Evolutionary conservation across 2,888 invertebrate genomes (phyloP), one percentile per base, ranked within the genome.

Genomic region (Aporophyla lueneburgensis): DNA sequence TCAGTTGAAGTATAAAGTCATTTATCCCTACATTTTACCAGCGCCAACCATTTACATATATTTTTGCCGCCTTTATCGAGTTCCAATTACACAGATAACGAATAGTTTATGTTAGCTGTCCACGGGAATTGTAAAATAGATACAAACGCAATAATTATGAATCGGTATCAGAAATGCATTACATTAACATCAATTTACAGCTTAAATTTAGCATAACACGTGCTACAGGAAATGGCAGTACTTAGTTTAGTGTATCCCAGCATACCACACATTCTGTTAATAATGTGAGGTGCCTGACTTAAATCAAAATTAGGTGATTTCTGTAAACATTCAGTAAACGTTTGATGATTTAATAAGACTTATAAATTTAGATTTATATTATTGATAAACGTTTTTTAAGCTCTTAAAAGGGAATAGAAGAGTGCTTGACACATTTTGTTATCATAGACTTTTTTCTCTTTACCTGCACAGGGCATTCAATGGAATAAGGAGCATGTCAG

Each of bases 21-120:
- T 84, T 84, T 72, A 86, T 62, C 65, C 67, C 68, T 63, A 66
- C 71, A 83, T 75, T 88, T 84, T 87, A 80, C 69, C 67, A 69
- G 59, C 63, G 46, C 76, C 58, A 82, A 78, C 78, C 75, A 87
- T 82, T 83, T 84, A 75, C 81, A 79, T 87, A 81, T 87, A 87
- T 87, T 87, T 87, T 88, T 87, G 87, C 88, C 87, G 85, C 83
- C 83, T 88, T 86, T 87, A 89, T 89, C 84, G 74, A 89, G 87
- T 89, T 88, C 87, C 88, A 88, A 90, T 86, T 88, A 89, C 88
- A 80, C 72, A 88, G 88, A 90, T 90, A 89, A 82, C 83, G 78
- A 83, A 89, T 86, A 88, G 84, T 89, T 90, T 88, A 90, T 87
- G 84, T 81, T 85, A 78, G 71, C 78, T 87, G 87, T 87, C 85